A percentile compares a stretch with the other conserved stretches of the same genome.
Conservation (phyloP, 1,140 invertebrate genomes). For the Drosophila sproati region DNA sequence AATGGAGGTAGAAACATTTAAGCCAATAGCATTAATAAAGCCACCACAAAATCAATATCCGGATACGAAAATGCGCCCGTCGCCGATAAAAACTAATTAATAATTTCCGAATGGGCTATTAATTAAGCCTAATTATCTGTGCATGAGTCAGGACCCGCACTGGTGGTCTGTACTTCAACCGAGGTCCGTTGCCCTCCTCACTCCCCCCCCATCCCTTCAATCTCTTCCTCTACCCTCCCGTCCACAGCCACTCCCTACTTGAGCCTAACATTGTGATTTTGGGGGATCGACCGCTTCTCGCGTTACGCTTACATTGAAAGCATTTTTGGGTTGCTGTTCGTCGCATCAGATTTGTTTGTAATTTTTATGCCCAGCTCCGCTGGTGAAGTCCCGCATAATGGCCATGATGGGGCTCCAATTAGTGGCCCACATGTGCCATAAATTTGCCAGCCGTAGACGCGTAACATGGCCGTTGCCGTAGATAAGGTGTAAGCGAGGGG, state of each 20-base stretch:
- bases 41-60: conserved; percentile 85
- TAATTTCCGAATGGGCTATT: conserved; percentile 85
- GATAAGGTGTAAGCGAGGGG: background rate
- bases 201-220: background rate
- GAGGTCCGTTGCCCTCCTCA: background rate
- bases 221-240: background rate
- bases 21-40: conserved; percentile 85
- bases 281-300: background rate
- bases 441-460: conserved; percentile 26
- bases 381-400: conserved; percentile 64
- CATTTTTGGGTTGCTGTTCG: conserved; percentile 10
- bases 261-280: conserved; percentile 34
- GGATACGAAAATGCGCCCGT: conserved; percentile 83
- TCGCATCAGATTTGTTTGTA: conserved; percentile 59
- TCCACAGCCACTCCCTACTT: background rate
- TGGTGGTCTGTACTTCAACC: conserved; percentile 62
- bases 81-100: conserved; percentile 85
- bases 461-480: background rate
- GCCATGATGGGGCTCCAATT: conserved; percentile 52
- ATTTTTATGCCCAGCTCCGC: conserved; percentile 33
- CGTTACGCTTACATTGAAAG: conserved; percentile 19
- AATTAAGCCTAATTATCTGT: conserved; percentile 85
- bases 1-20: conserved; percentile 84
- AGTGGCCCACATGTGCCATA: conserved; percentile 57
- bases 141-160: conserved; percentile 77